A percentile compares a stretch with the other conserved stretches of the same genome.
Evolutionary conservation across 2,797 vertebrate species (phyloP).

Genomic region (Sternarchorhynchus goeldii): DNA sequence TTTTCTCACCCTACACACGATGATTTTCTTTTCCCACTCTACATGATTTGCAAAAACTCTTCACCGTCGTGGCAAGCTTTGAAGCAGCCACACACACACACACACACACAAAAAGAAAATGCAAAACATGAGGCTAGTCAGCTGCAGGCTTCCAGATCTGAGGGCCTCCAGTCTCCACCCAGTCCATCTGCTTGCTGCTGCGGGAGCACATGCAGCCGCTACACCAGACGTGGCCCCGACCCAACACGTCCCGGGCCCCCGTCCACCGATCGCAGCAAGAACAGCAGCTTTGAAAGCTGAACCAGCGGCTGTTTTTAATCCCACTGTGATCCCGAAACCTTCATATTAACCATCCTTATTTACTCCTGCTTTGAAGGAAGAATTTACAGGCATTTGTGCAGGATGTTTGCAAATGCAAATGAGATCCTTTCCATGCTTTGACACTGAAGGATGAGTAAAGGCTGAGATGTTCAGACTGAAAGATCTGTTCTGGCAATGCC

Average conservation of each 20-base stretch:
- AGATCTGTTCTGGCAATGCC: background rate
- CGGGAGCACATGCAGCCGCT: slow-evolving; percentile 60
- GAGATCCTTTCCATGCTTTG: background rate
- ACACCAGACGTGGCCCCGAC: slow-evolving; percentile 9
- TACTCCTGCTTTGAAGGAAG: background rate
- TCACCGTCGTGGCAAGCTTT: slow-evolving; percentile 27
- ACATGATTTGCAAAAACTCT: slow-evolving; percentile 45
- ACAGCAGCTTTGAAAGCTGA: slow-evolving; percentile 1
- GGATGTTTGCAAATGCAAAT: slow-evolving; percentile 22
- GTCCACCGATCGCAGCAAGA: slow-evolving; percentile 44
- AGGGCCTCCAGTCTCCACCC: slow-evolving; percentile 55
- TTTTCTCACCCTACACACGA: slow-evolving; percentile 47
- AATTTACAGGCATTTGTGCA: background rate
- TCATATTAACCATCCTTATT: slow-evolving; percentile 6
- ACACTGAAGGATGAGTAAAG: too few relatives aligned
- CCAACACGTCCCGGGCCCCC: slow-evolving; percentile 46
- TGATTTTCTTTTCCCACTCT: slow-evolving; percentile 24
- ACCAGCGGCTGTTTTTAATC: background rate
- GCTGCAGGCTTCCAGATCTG: slow-evolving; percentile 42
- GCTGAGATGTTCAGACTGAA: background rate
- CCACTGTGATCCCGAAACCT: background rate
- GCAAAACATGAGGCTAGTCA: slow-evolving; percentile 34
- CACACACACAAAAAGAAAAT: slow-evolving; percentile 20
- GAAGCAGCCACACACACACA: slow-evolving; percentile 19
- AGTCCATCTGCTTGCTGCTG: slow-evolving; percentile 71